phyloP scores from a whole-genome alignment of 2,888 invertebrate genomes.

The Apamea monoglypha region DNA sequence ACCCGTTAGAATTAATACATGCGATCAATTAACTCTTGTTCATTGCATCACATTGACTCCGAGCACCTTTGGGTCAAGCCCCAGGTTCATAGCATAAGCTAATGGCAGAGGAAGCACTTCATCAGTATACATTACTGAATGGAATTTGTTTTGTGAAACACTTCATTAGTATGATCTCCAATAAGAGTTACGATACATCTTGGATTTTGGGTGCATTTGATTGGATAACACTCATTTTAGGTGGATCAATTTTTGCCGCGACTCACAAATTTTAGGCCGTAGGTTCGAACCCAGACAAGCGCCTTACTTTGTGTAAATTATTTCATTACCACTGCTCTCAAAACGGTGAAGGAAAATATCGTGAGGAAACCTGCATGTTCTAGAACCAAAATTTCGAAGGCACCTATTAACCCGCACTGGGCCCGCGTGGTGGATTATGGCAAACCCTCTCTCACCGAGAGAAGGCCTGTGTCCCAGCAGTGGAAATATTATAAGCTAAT shows the following conservation, averaged over 20 bases:
- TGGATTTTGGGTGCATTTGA: not conserved
- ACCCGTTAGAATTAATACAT: conserved; percentile 45
- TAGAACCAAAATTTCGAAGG: not conserved
- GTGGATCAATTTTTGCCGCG: too few species aligned
- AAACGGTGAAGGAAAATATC: not conserved
- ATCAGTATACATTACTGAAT: conserved; percentile 21
- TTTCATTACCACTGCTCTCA: not conserved
- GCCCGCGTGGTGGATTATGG: not conserved
- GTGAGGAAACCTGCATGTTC: not conserved
- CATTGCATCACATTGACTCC: conserved; percentile 50
- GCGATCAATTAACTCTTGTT: conserved; percentile 43
- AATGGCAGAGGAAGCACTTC: conserved; percentile 28
- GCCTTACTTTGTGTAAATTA: not conserved
- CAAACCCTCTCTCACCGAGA: not conserved
- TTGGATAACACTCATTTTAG: too few species aligned
- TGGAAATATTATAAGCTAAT: not conserved
- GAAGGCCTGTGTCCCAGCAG: not conserved
- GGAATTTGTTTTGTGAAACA: not conserved
- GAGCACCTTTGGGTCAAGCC: conserved; percentile 38
- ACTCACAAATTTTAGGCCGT: too few species aligned
- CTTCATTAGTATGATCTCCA: not conserved
- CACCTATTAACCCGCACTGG: not conserved
- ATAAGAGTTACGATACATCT: not conserved
- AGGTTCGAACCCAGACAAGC: too few species aligned
- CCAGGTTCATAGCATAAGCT: conserved; percentile 36